Evolutionary conservation across 1,140 invertebrate genomes (phyloP).

Genomic region (Pseudoatta argentina): DNA sequence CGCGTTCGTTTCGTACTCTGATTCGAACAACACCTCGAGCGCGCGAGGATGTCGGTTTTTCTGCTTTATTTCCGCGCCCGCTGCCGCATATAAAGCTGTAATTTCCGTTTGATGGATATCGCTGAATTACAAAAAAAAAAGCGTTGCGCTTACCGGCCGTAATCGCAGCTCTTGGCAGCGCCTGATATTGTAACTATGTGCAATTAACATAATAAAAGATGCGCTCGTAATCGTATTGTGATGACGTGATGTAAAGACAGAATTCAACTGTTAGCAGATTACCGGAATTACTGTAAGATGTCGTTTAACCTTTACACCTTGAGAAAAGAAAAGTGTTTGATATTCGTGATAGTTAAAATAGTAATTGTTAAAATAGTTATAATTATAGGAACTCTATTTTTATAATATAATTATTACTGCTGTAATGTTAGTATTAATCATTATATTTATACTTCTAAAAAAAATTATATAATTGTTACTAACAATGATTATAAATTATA

Average conservation of each 20-base stretch:
- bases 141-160: slow-evolving; percentile 20
- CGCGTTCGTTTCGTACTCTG: slow-evolving; percentile 72
- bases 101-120: slow-evolving; percentile 59
- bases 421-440: too few relatives aligned
- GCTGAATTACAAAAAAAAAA: slow-evolving; percentile 16
- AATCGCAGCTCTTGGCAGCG: slow-evolving; percentile 15
- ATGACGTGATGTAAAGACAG: not conserved
- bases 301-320: not conserved
- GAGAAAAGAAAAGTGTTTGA: not conserved
- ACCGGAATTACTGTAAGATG: slow-evolving; percentile 28
- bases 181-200: not conserved
- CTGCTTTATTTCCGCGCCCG: slow-evolving; percentile 53
- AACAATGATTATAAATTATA: too few relatives aligned
- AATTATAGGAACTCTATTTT: too few relatives aligned
- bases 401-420: too few relatives aligned
- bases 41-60: slow-evolving; percentile 54
- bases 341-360: too few relatives aligned
- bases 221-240: not conserved
- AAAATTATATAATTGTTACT: too few relatives aligned
- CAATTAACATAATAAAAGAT: slow-evolving; percentile 15
- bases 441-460: too few relatives aligned
- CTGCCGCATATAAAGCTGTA: slow-evolving; percentile 41
- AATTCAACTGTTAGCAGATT: not conserved
- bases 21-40: slow-evolving; percentile 42
- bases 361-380: too few relatives aligned